phyloP scores from a whole-genome alignment of 2,888 invertebrate species.

The Metopia argyrocephala region DNA sequence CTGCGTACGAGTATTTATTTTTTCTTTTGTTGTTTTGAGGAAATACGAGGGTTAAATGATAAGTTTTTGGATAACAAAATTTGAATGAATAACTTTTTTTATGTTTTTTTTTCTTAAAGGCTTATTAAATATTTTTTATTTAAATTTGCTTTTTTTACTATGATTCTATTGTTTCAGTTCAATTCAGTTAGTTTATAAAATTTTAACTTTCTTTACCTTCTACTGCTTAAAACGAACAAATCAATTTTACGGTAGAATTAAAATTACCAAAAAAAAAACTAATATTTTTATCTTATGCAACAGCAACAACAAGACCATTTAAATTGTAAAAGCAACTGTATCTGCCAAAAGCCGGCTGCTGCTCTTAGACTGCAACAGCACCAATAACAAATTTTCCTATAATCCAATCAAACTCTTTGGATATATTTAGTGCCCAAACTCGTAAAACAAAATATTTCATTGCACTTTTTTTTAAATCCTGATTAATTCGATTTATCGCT shows the following conservation, averaged over 20 bases:
- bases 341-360: too few species aligned
- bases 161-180: constrained; percentile 68
- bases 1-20: too few species aligned
- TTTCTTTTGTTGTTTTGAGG: not conserved
- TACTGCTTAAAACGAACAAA: constrained; percentile 60
- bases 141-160: constrained; percentile 57
- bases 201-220: constrained; percentile 55
- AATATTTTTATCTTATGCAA: constrained; percentile 69
- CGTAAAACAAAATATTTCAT: too few species aligned
- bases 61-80: not conserved
- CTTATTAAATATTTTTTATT: not conserved
- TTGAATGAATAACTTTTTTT: not conserved
- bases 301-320: constrained; percentile 53
- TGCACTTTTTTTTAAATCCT: constrained; percentile 19
- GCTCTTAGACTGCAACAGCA: too few species aligned
- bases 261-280: constrained; percentile 66
- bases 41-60: constrained; percentile 9
- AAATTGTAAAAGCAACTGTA: too few species aligned
- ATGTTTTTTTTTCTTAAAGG: not conserved
- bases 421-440: too few species aligned
- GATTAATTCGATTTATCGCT: constrained; percentile 59
- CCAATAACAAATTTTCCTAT: too few species aligned
- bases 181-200: constrained; percentile 30
- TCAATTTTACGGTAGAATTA: constrained; percentile 63
- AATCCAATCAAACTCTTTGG: too few species aligned